Evolutionary conservation across 2,797 vertebrate genomes (phyloP), one percentile per base, ranked within the genome.

Genomic region (Phoebastria nigripes): DNA sequence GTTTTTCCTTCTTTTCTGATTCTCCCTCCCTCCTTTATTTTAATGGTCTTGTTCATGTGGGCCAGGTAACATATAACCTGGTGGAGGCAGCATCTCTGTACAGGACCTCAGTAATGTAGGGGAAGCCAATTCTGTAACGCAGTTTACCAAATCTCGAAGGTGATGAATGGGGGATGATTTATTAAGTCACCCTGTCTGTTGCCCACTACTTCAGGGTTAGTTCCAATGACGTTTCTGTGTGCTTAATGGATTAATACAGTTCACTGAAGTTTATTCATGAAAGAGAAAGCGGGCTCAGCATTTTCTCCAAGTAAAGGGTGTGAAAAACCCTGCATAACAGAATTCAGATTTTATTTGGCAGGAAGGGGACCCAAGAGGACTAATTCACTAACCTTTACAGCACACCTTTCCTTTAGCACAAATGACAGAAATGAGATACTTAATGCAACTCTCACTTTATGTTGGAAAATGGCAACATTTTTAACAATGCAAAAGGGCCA

Each of bases 231-330:
- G 11, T 83, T 82, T 81, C 67, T 71, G 9, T 47, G 49, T 82
- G 22, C 26, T 81, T 95, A 94, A 96, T 82, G 74, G 94, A 87
- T 97, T 95, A 69, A 82, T 95, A 71, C 52, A 87, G 73, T 93
- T 87, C 92, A 84, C 31, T 79, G 55, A 93, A 96, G 84, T 96
- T 96, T 94, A 93, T 94, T 94, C 76, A 92, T 56, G 72, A 92
- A 82, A 93, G 21, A 93, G 31, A 87, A 95, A 90, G 65, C 9
- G 3, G 17, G 42, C 49, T 97, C 88, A 97, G 85, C 72, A 85
- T 46, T 97, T 97, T 92, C 69, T 87, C 42, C 35, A 44, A 91
- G 67, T 31, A 87, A 91, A 93, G 71, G 55, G 42, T 70, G 73
- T 77, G 80, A 49, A 86, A 89, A 93, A 18, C 11, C 21, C 28